Percentiles rank a stretch among this genome's conserved stretches.
Conservation (phyloP, 2,113 vertebrate genomes). For the Brevimyrus niger region DNA sequence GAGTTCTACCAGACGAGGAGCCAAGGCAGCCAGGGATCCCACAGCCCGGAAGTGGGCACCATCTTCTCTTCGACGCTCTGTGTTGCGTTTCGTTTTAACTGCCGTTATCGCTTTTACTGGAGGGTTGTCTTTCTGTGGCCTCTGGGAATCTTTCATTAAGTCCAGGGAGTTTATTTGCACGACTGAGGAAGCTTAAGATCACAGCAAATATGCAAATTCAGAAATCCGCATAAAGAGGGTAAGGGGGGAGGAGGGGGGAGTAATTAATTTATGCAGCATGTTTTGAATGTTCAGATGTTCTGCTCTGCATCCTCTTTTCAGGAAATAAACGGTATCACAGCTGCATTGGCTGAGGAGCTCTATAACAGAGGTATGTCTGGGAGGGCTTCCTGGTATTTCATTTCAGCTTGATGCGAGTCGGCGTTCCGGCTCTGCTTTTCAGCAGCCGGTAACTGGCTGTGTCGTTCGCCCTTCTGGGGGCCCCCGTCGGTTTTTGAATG, state of each 20-base stretch:
- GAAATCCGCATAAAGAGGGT: neutral
- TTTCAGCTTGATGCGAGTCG: neutral
- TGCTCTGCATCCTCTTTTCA: slow-evolving; percentile 40
- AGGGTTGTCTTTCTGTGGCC: neutral
- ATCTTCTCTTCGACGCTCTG: neutral
- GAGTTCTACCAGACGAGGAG: neutral
- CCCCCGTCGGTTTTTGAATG: neutral
- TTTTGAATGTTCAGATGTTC: neutral
- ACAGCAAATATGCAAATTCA: neutral
- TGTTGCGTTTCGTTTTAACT: neutral
- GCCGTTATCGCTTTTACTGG: neutral
- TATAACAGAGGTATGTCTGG: slow-evolving; percentile 79
- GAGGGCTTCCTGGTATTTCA: neutral
- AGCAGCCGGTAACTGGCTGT: neutral
- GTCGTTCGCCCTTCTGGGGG: neutral
- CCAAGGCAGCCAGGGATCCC: neutral
- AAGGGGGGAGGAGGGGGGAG: neutral
- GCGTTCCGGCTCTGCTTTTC: neutral
- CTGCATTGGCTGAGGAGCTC: slow-evolving; percentile 84
- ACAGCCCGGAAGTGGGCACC: neutral
- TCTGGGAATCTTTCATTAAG: neutral
- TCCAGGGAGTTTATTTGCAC: neutral
- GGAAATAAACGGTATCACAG: slow-evolving; percentile 92
- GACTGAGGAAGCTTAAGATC: neutral
- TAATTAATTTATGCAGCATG: neutral